A percentile compares a stretch with the other conserved stretches of the same genome.
These are phyloP conservation scores for Ibycter americanus DNA, from an alignment of 2,797 vertebrate species.

Conservation along the genomic window DNA sequence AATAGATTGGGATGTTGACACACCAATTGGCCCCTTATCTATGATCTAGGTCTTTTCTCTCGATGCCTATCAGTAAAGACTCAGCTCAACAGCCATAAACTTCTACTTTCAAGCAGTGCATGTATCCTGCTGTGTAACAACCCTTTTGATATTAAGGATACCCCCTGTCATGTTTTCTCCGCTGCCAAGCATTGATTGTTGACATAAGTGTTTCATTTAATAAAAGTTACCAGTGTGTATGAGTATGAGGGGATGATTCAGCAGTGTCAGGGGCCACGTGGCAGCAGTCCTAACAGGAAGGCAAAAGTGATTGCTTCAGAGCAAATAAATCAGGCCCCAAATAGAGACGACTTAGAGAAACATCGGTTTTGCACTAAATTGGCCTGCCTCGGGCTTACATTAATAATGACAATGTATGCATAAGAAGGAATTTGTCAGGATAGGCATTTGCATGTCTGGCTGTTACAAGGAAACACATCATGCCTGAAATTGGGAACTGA, in stretches of 20 bases:
- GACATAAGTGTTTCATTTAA: conserved; percentile 39
- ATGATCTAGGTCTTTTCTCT: background rate
- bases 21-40: background rate
- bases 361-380: background rate
- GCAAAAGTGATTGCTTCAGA: background rate
- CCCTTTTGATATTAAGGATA: conserved; percentile 19
- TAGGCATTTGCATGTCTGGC: background rate
- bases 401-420: background rate
- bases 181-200: conserved; percentile 34
- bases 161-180: background rate
- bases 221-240: conserved; percentile 9
- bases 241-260: background rate
- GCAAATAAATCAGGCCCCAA: background rate
- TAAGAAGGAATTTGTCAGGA: background rate
- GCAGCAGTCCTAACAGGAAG: conserved; percentile 25
- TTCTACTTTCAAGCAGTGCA: background rate
- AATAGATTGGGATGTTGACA: background rate
- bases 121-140: conserved; percentile 27
- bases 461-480: background rate
- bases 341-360: background rate
- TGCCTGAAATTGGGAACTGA: background rate
- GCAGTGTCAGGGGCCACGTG: background rate
- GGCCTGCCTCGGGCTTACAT: background rate
- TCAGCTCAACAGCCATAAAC: background rate
- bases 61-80: background rate